Evolutionary conservation across 2,888 invertebrate species (phyloP).

Genomic region (Melieria picta): DNA sequence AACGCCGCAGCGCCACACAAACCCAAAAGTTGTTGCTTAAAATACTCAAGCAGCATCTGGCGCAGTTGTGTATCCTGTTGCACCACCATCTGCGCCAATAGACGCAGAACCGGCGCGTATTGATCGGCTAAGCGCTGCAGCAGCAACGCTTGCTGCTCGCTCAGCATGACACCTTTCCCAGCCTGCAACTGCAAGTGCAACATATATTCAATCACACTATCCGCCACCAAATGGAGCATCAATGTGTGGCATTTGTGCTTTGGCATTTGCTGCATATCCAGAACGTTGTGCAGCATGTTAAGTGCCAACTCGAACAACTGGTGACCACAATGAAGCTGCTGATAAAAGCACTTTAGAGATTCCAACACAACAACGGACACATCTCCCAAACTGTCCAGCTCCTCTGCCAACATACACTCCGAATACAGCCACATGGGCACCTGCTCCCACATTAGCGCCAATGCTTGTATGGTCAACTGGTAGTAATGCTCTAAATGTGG

Average conservation of each 20-base stretch:
- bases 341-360: constrained; percentile 20
- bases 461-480: constrained; percentile 45
- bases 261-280: background rate
- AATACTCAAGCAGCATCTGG: background rate
- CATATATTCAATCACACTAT: constrained; percentile 25
- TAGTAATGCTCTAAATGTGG: constrained; percentile 42
- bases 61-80: background rate
- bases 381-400: constrained; percentile 42
- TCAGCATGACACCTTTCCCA: constrained; percentile 14
- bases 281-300: constrained; percentile 15
- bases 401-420: constrained; percentile 43
- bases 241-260: background rate
- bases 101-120: constrained; percentile 4
- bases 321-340: constrained; percentile 6
- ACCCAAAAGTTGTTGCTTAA: background rate
- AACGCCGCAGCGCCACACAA: too few species aligned
- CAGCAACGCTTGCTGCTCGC: constrained; percentile 14
- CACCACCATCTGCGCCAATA: constrained; percentile 22
- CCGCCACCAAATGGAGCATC: constrained; percentile 9
- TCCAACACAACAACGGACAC: constrained; percentile 42
- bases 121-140: constrained; percentile 16
- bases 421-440: constrained; percentile 51
- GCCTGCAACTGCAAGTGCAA: constrained; percentile 18
- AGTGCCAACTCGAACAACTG: constrained; percentile 11
- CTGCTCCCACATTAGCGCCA: constrained; percentile 50